These are phyloP conservation scores for Poecilus cupreus DNA, from an alignment of 2,888 invertebrate genomes.

Conservation along the genomic window DNA sequence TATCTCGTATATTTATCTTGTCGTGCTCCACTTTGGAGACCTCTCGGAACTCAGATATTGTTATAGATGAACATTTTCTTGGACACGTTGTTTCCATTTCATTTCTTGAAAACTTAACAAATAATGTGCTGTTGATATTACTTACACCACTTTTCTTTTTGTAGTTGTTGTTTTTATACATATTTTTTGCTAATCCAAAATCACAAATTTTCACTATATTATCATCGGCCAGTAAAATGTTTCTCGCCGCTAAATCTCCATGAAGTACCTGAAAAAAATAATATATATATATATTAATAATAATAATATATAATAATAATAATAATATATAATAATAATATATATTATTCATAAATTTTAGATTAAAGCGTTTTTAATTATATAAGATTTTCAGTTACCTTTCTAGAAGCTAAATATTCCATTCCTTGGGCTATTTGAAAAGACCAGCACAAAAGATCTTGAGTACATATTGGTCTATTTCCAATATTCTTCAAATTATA, in stretches of 20 bases:
- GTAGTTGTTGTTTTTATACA: conserved; percentile 89
- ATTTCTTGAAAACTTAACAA: not conserved
- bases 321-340: too few species aligned
- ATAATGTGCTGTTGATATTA: too few species aligned
- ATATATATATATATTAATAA: conserved; percentile 71
- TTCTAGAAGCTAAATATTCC: not conserved
- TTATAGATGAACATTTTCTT: too few species aligned
- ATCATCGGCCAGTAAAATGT: conserved; percentile 78
- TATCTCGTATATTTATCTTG: too few species aligned
- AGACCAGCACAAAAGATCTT: not conserved
- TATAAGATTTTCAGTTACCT: not conserved
- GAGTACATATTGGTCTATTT: not conserved
- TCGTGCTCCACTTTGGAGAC: too few species aligned
- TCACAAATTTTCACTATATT: conserved; percentile 90
- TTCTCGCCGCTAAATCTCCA: conserved; percentile 75
- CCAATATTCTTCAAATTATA: too few species aligned
- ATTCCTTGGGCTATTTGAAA: not conserved
- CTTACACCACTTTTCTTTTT: conserved; percentile 74
- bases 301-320: too few species aligned
- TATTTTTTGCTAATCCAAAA: conserved; percentile 90
- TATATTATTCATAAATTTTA: too few species aligned
- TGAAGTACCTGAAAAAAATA: conserved; percentile 75
- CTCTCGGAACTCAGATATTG: too few species aligned
- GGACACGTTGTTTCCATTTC: too few species aligned
- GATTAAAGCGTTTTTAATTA: too few species aligned